Base-by-base conservation (phyloP, 1,140 invertebrate genomes). In the Achroia grisella region DNA sequence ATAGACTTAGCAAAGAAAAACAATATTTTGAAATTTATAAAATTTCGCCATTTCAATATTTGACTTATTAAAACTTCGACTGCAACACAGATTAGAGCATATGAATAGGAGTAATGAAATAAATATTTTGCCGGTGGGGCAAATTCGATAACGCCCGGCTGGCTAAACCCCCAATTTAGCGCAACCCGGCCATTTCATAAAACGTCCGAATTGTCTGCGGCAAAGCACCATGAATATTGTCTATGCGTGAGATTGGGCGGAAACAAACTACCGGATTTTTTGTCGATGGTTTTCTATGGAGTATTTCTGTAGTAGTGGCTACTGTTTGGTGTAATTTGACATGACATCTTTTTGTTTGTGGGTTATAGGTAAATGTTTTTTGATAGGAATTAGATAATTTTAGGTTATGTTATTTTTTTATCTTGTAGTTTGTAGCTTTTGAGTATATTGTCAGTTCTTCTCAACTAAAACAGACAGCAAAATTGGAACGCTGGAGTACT, bases 101-200 rank as follows among this genome's bases (percentile, higher is more conserved):
- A 79, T 81, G 79, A 83, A 83, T 83, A 78, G 75, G 69, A 81
- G 71, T 83, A 83, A 83, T 83, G 79, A 83, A 83, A 83, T 81
- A 83, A 83, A 83, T 79, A 83, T 83, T 83, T 80, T 68, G 76
- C 75, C 77, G 77, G 75, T 76, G 69, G 73, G 67, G 75, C 71
- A 74, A 70, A 72, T 72, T 75, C 69, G 66, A 59, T 71, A 62
- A 79, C 79, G 77, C 62, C 60, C 56, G 75, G 53, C 23, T 66
- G 72, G 62, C 51, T 73, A 63, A 79, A 69, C 71, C 76, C 76
- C 65, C 67, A 73, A 76, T 78, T 76, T 72, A 60, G 50, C 63
- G 17, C 17, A 23, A 23, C 17, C 64, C 62, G 48, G 76, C 64
- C 73, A 70, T 82, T 78, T 78, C 73, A 65, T 62, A 71, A 77